Evolutionary conservation across 2,888 invertebrate species (phyloP), one percentile per base, ranked within the genome.

Genomic region (Neocrepidodera transversa): DNA sequence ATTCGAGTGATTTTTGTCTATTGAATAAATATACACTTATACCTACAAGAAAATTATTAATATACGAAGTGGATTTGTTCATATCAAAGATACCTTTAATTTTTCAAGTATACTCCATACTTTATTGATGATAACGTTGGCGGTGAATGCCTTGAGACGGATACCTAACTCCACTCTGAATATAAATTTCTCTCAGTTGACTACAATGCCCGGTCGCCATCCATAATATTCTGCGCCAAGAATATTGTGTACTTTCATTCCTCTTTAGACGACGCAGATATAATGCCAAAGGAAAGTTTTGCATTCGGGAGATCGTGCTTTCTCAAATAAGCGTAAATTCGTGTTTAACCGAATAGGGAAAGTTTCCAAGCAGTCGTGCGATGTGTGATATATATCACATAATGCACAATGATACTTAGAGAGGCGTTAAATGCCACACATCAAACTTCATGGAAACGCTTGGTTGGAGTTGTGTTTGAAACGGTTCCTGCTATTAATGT

Each of bases 331-430:
- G 32, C 32, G 32, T 32, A 32, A 32, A 32, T 32, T 32, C 13
- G 32, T 32, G 32, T 32, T 32, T 32, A 32, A 32, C 32, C 32
- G 32, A 32, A 32, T 32, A 32, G 32, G 32, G 32, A 32, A 32
- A 13, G 2, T 32, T 32, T 6, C 3, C 32, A 32, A 10, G 32
- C 32, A 32, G 32, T 2, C 32, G 13, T 32, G 32, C 11, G 32
- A 32, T 32, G 2, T 32, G 32, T 32, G 32, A 32, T 32, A 32
- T 32, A 32, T 23, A n/a, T 13, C 32, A 13, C 32, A 32, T 32
- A 32, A 32, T 32, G 32, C 32, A 32, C 32, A 32, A 32, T 32
- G 32, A 32, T 32, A 32, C 32, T 32, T 32, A 32, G 32, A 32
- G 13, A 32, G 32, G 32, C 32, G 32, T 32, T 32, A 32, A 32